These are phyloP conservation scores for Cnemophilus loriae DNA, from an alignment of 2,113 vertebrate species.

Conservation along the genomic window DNA sequence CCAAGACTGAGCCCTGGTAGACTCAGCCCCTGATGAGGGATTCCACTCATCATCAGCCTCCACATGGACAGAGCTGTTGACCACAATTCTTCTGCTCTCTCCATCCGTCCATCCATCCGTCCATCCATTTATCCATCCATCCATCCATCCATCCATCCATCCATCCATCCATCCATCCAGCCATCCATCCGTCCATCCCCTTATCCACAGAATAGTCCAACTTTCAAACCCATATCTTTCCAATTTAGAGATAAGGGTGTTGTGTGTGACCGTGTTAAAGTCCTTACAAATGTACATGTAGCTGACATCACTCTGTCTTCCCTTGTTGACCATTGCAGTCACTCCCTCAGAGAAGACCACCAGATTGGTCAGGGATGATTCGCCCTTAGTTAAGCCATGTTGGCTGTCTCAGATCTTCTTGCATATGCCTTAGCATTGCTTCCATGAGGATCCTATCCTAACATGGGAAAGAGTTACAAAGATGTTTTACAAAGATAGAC, in stretches of 20 bases:
- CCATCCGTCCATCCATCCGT: background rate
- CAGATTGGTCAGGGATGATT: background rate
- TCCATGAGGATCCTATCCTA: background rate
- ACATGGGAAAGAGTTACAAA: background rate
- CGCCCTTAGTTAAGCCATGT: background rate
- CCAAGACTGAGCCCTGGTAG: background rate
- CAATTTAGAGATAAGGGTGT: background rate
- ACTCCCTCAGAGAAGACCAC: background rate
- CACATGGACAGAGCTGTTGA: background rate
- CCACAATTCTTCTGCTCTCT: background rate
- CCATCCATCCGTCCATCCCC: background rate
- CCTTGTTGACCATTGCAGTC: fast-evolving
- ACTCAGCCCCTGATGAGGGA: background rate
- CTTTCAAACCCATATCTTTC: background rate
- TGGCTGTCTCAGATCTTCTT: background rate
- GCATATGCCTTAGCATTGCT: background rate
- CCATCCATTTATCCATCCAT: background rate
- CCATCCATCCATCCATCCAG: background rate
- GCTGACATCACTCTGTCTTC: background rate
- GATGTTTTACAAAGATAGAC: background rate
- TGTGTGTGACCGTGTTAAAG: background rate
- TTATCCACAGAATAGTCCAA: background rate
- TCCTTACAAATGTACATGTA: background rate
- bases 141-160: background rate
- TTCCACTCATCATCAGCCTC: background rate